phyloP scores from a whole-genome alignment of 2,797 vertebrate species.

The Acanthiza pusilla region DNA sequence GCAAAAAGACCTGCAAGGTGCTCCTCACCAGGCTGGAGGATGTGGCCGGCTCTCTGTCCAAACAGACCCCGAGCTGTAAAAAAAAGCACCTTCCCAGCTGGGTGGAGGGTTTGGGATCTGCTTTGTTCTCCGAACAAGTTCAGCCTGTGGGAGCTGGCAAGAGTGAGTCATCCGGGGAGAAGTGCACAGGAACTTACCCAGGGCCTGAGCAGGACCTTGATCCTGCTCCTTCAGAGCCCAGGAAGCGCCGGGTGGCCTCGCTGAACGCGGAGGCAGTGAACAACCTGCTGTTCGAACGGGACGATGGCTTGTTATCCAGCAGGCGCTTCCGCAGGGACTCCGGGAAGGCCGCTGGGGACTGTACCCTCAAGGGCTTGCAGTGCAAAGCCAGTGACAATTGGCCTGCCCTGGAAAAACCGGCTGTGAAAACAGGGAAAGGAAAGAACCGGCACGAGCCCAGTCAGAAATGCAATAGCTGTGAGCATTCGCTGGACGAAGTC shows the following conservation, averaged over 20 bases:
- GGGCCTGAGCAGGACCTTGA: neutral
- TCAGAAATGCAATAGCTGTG: conserved; percentile 62
- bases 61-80: conserved; percentile 59
- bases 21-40: conserved; percentile 91
- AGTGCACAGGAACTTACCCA: conserved; percentile 45
- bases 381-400: conserved; percentile 70
- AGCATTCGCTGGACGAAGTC: conserved; percentile 64
- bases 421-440: conserved; percentile 36
- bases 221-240: conserved; percentile 74
- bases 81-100: conserved; percentile 60
- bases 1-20: conserved; percentile 89
- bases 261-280: conserved; percentile 96
- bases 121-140: conserved; percentile 51
- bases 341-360: conserved; percentile 44
- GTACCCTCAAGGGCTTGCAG: conserved; percentile 54
- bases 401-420: conserved; percentile 56
- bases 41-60: conserved; percentile 70
- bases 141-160: conserved; percentile 53
- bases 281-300: conserved; percentile 88
- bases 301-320: conserved; percentile 71
- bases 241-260: conserved; percentile 90
- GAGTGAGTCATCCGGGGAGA: conserved; percentile 67
- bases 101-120: conserved; percentile 58
- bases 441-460: conserved; percentile 54
- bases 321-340: conserved; percentile 70